These are phyloP conservation scores for Samia ricini DNA, from an alignment of 1,140 invertebrate genomes.

Conservation along the genomic window DNA sequence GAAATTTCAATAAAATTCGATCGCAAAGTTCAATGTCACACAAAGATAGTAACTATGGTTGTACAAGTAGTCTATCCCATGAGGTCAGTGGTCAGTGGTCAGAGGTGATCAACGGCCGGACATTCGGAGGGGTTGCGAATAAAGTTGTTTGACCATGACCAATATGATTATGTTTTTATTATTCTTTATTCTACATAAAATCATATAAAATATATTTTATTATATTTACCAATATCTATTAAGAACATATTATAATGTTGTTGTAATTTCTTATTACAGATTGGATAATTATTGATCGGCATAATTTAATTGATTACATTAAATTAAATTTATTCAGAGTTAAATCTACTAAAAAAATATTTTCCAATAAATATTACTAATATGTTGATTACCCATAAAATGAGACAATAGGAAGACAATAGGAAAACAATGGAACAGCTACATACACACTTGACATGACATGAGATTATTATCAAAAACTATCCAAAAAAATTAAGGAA, in stretches of 20 bases:
- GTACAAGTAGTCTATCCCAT: conserved; percentile 57
- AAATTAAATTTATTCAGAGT: too few species aligned
- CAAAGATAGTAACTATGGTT: conserved; percentile 30
- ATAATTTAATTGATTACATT: too few species aligned
- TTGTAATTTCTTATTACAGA: too few species aligned
- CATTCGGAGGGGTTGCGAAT: conserved; percentile 53
- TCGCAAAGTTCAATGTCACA: conserved; percentile 62
- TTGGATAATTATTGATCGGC: too few species aligned
- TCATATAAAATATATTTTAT: not conserved
- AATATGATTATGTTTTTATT: conserved; percentile 18
- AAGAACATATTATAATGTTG: not conserved
- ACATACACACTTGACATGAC: too few species aligned
- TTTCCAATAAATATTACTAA: too few species aligned
- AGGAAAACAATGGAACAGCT: too few species aligned
- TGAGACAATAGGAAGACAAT: too few species aligned
- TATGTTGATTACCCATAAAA: too few species aligned
- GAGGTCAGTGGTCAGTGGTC: conserved; percentile 63
- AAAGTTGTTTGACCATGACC: conserved; percentile 34
- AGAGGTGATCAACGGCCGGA: conserved; percentile 66
- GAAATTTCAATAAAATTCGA: not conserved
- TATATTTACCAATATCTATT: not conserved
- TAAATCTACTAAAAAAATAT: too few species aligned
- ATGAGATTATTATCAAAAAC: too few species aligned
- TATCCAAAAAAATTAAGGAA: too few species aligned
- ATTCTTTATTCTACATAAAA: conserved; percentile 2